Base-by-base conservation (phyloP, 2,113 vertebrate genomes). In the Zingel zingel region DNA sequence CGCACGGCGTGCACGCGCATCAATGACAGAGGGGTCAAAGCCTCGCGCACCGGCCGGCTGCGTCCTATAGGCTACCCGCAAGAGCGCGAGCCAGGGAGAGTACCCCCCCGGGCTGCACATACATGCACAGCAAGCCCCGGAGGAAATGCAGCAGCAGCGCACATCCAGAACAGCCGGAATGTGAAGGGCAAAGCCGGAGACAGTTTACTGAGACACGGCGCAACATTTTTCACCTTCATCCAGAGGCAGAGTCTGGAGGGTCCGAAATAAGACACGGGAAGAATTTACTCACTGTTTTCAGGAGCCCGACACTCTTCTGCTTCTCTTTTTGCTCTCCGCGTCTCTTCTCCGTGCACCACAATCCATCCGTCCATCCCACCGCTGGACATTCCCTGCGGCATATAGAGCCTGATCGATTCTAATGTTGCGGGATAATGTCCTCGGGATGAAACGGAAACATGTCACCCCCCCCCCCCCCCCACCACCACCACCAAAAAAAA, bases 11-110 rank as follows among this genome's bases (percentile, higher is more conserved):
- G 86, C 89, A 87, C 86, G 89, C 92, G 92, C 94, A 95, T 94
- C 95, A 96, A 95, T 96, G 94, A 95, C 95, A 95, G 94, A 94
- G 89, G 94, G 95, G 95, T 96, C 94, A 96, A 94, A 94, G 88
- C 84, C 72, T 83, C 87, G 74, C 88, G 68, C 89, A 70, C 93
- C 90, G 91, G 85, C 87, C 89, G 91, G 83, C 79, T 72, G 86
- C 51, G 85, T 87, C 83, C 83, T 70, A 12, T 3, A 43, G 39
- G 39, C 10, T 43, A 7, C 2, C 68, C 30, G 65, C 61, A 50
- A 79, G 80, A 54, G 77, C 23, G 73, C 61, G 43, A 71, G 58
- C 58, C 66, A 8, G 69, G 51, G 15, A 13, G 81, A 74, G 64
- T 3, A 19, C 19, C 53, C 27, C 45, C 11, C n/a, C 21, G 56